Evolutionary conservation across 1,140 invertebrate species (phyloP).

Genomic region (Lasaia peninsularis): DNA sequence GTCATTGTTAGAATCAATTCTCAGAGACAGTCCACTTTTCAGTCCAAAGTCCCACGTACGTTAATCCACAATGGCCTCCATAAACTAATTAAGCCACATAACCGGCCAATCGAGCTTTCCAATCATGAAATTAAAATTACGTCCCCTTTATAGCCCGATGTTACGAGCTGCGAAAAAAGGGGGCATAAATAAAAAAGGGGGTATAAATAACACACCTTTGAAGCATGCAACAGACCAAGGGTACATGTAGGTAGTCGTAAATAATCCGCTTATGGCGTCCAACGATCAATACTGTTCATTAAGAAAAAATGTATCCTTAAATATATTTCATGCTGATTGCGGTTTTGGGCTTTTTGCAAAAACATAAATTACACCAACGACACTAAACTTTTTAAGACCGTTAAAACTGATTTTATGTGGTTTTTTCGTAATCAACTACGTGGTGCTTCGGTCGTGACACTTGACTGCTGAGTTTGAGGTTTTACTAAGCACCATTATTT

Average conservation of each 20-base stretch:
- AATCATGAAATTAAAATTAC: slow-evolving; percentile 76
- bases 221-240: slow-evolving; percentile 53
- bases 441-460: too few relatives aligned
- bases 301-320: slow-evolving; percentile 63
- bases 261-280: slow-evolving; percentile 62
- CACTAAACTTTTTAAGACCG: slow-evolving; percentile 16
- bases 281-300: slow-evolving; percentile 71
- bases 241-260: slow-evolving; percentile 51
- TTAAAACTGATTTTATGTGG: slow-evolving; percentile 12
- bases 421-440: slow-evolving; percentile 9
- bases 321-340: slow-evolving; percentile 41
- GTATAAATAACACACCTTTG: slow-evolving; percentile 75
- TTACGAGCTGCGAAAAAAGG: slow-evolving; percentile 77
- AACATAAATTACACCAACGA: slow-evolving; percentile 39
- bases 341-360: slow-evolving; percentile 41
- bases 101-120: slow-evolving; percentile 72
- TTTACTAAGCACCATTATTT: too few relatives aligned
- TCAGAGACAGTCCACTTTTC: background rate
- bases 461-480: too few relatives aligned
- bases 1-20: too few relatives aligned
- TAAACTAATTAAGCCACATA: slow-evolving; percentile 75
- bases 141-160: slow-evolving; percentile 66
- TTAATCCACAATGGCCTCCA: slow-evolving; percentile 55
- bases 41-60: slow-evolving; percentile 47
- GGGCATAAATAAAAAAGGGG: slow-evolving; percentile 73